These are phyloP conservation scores for Oenanthe melanoleuca DNA, from an alignment of 2,113 vertebrate species.

Conservation along the genomic window DNA sequence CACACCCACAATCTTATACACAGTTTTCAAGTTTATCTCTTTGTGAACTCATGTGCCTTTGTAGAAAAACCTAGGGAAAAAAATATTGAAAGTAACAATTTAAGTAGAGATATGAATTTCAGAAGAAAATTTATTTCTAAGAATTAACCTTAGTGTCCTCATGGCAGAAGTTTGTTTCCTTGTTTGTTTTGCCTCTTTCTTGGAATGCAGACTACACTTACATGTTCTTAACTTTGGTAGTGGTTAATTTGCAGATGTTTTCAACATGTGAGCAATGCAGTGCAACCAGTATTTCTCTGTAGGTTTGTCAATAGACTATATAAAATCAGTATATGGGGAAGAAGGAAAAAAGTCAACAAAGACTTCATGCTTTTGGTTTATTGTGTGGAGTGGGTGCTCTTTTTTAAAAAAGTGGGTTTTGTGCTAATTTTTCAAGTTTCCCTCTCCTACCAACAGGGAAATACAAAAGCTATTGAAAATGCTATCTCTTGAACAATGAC, in stretches of 20 bases:
- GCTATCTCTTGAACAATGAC: background rate
- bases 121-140: background rate
- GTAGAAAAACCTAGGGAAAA: background rate
- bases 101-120: background rate
- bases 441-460: background rate
- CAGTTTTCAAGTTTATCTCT: background rate
- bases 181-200: background rate
- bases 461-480: background rate
- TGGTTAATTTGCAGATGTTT: background rate
- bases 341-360: background rate
- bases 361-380: background rate
- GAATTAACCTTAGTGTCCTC: background rate
- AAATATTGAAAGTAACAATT: background rate
- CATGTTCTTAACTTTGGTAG: background rate
- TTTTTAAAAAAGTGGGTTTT: rapidly evolving
- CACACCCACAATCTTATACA: background rate
- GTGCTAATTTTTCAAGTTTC: background rate
- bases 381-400: background rate
- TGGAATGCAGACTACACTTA: background rate
- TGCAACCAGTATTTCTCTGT: background rate
- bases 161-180: background rate
- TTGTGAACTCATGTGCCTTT: background rate
- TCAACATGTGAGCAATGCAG: background rate
- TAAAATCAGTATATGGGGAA: background rate
- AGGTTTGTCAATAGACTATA: background rate